Base-by-base conservation (phyloP, 2,888 invertebrate species). In the Craniophora ligustri region DNA sequence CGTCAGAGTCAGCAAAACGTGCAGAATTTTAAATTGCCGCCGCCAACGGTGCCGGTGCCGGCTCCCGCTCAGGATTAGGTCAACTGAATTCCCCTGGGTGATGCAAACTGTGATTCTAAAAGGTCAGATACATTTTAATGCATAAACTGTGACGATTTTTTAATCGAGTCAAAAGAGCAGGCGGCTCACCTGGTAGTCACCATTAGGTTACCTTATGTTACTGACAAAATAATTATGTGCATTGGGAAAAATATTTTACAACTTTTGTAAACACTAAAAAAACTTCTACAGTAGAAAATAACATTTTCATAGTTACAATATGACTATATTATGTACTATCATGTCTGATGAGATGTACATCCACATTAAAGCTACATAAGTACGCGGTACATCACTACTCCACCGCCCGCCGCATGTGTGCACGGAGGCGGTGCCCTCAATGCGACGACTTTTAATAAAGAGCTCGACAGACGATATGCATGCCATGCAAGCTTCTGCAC, bases 391-490 rank as follows among this genome's bases (percentile, higher is more conserved):
- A 59, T 65, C 59, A 65, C 48, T 48, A 54, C 59, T 46, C n/a
- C 31, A 59, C 51, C 19, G 32, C 41, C 10, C 36, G 40, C 31
- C 38, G 11, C 35, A 28, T 45, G 41, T 36, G 39, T 23, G 31
- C 32, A 23, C 13, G 32, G 11, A 11, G 18, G 48, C 14, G 35
- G 42, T 50, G 46, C 8, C 46, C 53, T 69, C 54, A 69, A 68
- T 69, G 51, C 48, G 54, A 36, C 34, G 54, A 51, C 14, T 64
- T 68, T 69, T 55, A 68, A 69, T 68, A 65, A 65, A 65, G 57
- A 45, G 44, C 47, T 47, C 31, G 15, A 18, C 32, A 51, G 45
- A 63, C 46, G 54, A 66, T 66, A 60, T 55, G 65, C 67, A 66
- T 68, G 48, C 61, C 54, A 23, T 46, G 39, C 47, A 34, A 34